Conservation (phyloP, 2,113 vertebrate species). For the Gnathonemus echidnorhynchus region DNA sequence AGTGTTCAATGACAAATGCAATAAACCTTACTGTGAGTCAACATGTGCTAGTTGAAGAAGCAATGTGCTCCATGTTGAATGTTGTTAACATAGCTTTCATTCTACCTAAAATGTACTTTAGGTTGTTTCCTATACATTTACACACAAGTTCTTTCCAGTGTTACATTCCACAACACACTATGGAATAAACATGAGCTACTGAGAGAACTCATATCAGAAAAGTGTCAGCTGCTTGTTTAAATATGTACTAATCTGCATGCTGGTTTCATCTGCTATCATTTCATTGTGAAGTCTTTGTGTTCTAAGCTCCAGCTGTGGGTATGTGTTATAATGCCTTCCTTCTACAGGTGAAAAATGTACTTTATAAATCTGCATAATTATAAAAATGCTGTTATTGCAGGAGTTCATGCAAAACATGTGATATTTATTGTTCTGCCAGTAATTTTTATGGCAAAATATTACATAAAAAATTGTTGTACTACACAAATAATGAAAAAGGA, state of each 20-base stretch:
- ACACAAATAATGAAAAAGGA: neutral
- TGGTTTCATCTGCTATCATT: slow-evolving; percentile 26
- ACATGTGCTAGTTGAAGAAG: neutral
- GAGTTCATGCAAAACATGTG: neutral
- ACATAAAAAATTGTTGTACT: neutral
- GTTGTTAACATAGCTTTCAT: neutral
- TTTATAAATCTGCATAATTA: neutral
- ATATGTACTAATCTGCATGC: slow-evolving; percentile 63
- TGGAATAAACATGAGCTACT: slow-evolving; percentile 7
- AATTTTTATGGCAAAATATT: neutral
- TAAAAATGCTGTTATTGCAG: neutral
- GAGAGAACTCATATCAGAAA: neutral
- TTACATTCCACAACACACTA: neutral
- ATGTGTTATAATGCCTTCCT: neutral
- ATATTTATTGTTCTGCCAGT: neutral
- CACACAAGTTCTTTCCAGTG: neutral
- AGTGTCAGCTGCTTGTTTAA: slow-evolving; percentile 15
- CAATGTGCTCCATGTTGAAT: neutral
- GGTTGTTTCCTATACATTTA: neutral
- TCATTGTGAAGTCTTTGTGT: slow-evolving; percentile 24
- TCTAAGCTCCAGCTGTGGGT: neutral
- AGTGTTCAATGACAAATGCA: neutral
- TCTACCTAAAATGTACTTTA: neutral
- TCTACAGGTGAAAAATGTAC: neutral
- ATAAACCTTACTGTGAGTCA: slow-evolving; percentile 14